phyloP scores from a whole-genome alignment of 2,888 invertebrate species.

The Apamea sordens region DNA sequence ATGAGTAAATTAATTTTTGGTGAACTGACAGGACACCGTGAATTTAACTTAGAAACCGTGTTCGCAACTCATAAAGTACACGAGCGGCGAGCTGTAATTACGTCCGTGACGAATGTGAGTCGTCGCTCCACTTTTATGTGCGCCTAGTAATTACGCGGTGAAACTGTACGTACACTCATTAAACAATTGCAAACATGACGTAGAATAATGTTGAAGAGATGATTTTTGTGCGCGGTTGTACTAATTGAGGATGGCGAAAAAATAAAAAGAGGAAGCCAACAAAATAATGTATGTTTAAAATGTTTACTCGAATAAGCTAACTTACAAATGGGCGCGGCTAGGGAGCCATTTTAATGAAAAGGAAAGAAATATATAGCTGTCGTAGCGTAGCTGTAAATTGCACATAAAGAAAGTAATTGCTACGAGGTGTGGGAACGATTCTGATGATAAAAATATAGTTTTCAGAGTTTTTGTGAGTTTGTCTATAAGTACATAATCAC shows the following conservation, averaged over 20 bases:
- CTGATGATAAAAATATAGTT: neutral
- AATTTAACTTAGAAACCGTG: constrained; percentile 13
- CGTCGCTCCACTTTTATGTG: constrained; percentile 24
- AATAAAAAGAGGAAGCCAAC: neutral
- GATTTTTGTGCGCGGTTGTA: constrained; percentile 25
- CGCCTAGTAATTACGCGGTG: constrained; percentile 28
- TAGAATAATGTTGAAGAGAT: constrained; percentile 13
- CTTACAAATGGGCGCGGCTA: constrained; percentile 14
- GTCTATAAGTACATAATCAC: neutral
- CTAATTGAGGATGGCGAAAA: neutral
- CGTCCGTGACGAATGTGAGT: constrained; percentile 17
- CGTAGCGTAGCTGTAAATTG: neutral
- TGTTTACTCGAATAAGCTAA: constrained; percentile 8
- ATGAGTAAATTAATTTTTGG: no score
- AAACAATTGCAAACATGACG: constrained; percentile 21
- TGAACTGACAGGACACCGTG: no score
- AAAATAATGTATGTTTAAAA: constrained; percentile 14
- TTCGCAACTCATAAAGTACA: constrained; percentile 5
- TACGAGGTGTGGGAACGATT: neutral
- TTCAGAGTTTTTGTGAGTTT: neutral
- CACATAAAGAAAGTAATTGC: neutral
- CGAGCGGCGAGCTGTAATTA: constrained; percentile 23
- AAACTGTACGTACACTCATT: constrained; percentile 20
- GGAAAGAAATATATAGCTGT: constrained; percentile 1
- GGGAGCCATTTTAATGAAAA: constrained; percentile 19